A percentile compares a stretch with the other conserved stretches of the same genome.
phyloP scores from a whole-genome alignment of 30 jellyfish, hydroid and myxozoan genomes.

The Aurelia aurita region DNA sequence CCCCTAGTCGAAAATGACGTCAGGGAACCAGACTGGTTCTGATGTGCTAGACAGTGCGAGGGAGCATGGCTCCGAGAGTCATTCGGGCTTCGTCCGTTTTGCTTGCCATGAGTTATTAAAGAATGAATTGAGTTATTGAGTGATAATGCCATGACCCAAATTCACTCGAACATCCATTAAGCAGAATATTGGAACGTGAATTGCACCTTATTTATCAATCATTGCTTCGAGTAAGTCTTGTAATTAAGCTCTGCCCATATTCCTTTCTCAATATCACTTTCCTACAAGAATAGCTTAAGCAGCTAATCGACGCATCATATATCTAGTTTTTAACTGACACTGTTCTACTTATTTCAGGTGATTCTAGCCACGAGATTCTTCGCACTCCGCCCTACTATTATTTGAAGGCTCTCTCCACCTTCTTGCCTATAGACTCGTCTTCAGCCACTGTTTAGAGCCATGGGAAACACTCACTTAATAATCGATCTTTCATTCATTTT shows the following conservation, averaged over 20 bases:
- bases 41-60: too few species aligned
- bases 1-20: too few species aligned
- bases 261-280: slow-evolving; percentile 62
- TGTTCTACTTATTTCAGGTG: slow-evolving; percentile 47
- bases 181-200: slow-evolving; percentile 11
- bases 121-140: slow-evolving; percentile 15
- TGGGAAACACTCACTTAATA: slow-evolving; percentile 58
- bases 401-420: slow-evolving; percentile 48
- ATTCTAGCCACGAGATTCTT: slow-evolving; percentile 63
- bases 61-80: too few species aligned
- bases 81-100: too few species aligned
- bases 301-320: slow-evolving; percentile 71
- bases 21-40: too few species aligned
- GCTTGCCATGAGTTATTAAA: not conserved
- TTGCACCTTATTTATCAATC: slow-evolving; percentile 53
- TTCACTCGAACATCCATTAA: slow-evolving; percentile 21
- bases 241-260: slow-evolving; percentile 52
- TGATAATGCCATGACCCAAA: slow-evolving; percentile 49
- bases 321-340: slow-evolving; percentile 59
- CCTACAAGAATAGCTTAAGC: slow-evolving; percentile 71
- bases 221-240: slow-evolving; percentile 23
- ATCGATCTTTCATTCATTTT: slow-evolving; percentile 52
- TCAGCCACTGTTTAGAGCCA: slow-evolving; percentile 43
- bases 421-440: slow-evolving; percentile 3
- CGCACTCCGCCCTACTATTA: slow-evolving; percentile 68